Evolutionary conservation across 2,797 vertebrate species (phyloP), one percentile per base, ranked within the genome.

Genomic region (Echiichthys vipera): DNA sequence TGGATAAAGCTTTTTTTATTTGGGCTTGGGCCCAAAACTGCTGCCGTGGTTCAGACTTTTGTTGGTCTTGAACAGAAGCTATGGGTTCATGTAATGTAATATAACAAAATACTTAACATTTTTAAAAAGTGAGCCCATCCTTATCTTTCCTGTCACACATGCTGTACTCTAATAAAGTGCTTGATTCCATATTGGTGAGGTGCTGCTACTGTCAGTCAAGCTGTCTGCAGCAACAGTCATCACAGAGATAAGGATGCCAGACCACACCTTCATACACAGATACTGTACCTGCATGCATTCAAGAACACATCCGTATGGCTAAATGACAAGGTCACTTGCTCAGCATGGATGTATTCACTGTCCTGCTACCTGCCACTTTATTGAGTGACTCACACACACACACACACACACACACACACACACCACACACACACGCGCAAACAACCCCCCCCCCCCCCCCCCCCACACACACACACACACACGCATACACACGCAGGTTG

Each of bases 281-380:
- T 27, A n/a, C n/a, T n/a, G n/a, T n/a, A 45, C 20, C 7, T 42
- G 13, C 39, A 20, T 43, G 46, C 50, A 50, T 40, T 42, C 58
- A 58, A 30, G 40, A 47, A 56, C 63, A 62, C 27, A 65, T 17
- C 25, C 29, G 24, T 6, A 24, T 5, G 18, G 37, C 54, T 45
- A 66, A 64, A 65, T 74, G 63, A 84, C 81, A 78, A 77, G 75
- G 56, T 27, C 59, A 86, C 29, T 39, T 30, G 55, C 70, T 74
- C 77, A 71, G 73, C 32, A 67, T 66, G 63, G 36, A 49, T 50
- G 39, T 36, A 9, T 34, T 74, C 22, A 39, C 54, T 55, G 34
- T 53, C 61, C 51, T 67, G 40, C 55, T 67, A 14, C 49, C 45
- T 78, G 68, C 65, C 72, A 75, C 71, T 49, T 45, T 51, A 73